Base-by-base conservation (phyloP, 2,888 invertebrate genomes). In the Siphlonurus alternatus region DNA sequence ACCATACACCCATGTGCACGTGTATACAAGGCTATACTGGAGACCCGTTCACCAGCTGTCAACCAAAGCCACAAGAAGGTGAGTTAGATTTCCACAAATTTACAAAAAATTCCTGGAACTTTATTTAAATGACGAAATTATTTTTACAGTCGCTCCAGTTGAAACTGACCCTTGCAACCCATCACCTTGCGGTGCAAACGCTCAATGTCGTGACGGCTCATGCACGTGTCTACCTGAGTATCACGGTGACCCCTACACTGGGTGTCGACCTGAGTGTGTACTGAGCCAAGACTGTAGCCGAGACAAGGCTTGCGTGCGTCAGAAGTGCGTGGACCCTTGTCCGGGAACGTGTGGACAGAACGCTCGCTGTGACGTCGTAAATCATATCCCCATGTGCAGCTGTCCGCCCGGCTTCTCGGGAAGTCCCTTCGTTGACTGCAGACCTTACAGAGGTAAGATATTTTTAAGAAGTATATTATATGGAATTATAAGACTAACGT, bases 151-250 rank as follows among this genome's bases (percentile, higher is more conserved):
- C 15, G 38, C 5, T 5, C 7, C 38, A 10, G 38, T 76, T 67
- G 71, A 81, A 25, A 70, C 73, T 23, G 81, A 89, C 73, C 86
- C 84, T n/a, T 90, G 90, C 72, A 79, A 83, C 70, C 88, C 88
- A 64, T 84, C 85, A 22, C 85, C 85, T 20, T 86, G 86, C 72
- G 87, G 87, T 22, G 72, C 83, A 10, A 84, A 85, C 70, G 80
- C 85, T 24, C 71, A 77, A 69, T 85, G 85, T 70, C 76, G 79
- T 2, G 78, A 80, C 71, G 76, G 65, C 61, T 67, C 72, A 10
- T 74, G 75, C 67, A 67, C 69, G n/a, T 75, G 75, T 62, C 68
- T 72, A 5, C 70, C 71, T 1, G 73, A 71, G 24, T 72, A 70
- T 64, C 67, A 69, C n/a, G 75, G 75, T 7, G 71, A 73, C 67